A percentile compares a stretch with the other conserved stretches of the same genome.
phyloP scores from a whole-genome alignment of 2,113 vertebrate species.

The Vireo altiloquus region DNA sequence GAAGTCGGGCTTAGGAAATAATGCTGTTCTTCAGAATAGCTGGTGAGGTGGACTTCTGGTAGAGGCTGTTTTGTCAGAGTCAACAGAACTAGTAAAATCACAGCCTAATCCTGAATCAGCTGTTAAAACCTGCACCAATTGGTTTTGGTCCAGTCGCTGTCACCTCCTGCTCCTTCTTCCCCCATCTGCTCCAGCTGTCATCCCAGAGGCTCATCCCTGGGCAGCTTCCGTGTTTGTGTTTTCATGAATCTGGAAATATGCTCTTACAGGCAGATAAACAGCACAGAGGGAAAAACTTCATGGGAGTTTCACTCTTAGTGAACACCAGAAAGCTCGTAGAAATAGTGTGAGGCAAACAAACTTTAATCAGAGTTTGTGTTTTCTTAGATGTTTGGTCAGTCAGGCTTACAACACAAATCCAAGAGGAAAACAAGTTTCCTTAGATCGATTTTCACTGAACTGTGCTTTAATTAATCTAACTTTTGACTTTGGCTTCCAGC shows the following conservation, averaged over 20 bases:
- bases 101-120: background rate
- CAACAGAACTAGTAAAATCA: background rate
- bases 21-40: background rate
- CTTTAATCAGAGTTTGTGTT: background rate
- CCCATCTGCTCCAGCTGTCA: background rate
- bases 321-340: background rate
- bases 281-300: background rate
- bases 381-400: background rate
- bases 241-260: background rate
- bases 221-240: background rate
- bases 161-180: background rate
- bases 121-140: background rate
- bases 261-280: background rate
- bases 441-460: background rate
- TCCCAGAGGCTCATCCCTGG: background rate
- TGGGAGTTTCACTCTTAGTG: background rate
- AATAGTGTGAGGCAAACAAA: background rate
- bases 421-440: background rate
- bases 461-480: constrained; percentile 11
- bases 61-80: background rate
- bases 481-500: background rate
- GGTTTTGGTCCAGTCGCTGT: background rate
- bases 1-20: background rate
- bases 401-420: background rate
- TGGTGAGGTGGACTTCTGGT: background rate